A percentile compares a stretch with the other conserved stretches of the same genome.
Evolutionary conservation across 2,113 vertebrate genomes (phyloP).

Genomic region (Peromyscus maniculatus): DNA sequence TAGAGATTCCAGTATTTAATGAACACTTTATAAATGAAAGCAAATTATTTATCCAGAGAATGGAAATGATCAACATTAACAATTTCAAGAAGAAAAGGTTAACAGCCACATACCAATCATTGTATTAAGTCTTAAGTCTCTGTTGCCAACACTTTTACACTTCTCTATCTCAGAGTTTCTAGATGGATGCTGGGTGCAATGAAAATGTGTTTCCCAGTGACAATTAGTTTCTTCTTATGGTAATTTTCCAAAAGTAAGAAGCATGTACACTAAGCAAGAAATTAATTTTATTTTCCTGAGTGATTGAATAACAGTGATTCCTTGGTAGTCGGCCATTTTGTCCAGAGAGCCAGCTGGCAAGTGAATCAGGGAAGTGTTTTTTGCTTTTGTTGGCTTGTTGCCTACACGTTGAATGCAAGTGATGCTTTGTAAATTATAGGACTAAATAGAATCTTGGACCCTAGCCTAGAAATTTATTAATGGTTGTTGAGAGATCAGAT

Average conservation of each 20-base stretch:
- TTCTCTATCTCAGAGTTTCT: constrained; percentile 36
- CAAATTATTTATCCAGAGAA: constrained; percentile 18
- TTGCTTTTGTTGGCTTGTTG: constrained; percentile 69
- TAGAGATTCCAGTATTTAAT: not conserved
- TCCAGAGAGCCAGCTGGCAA: constrained; percentile 72
- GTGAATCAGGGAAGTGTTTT: constrained; percentile 62
- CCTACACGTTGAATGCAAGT: constrained; percentile 63
- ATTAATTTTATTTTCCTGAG: constrained; percentile 58
- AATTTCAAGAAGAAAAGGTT: constrained; percentile 28
- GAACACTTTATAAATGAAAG: constrained; percentile 6
- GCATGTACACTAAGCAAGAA: constrained; percentile 41
- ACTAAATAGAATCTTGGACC: constrained; percentile 69
- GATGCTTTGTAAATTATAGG: constrained; percentile 67
- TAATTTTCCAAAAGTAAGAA: constrained; percentile 71
- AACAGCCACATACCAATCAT: constrained; percentile 17
- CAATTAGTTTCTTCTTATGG: constrained; percentile 61
- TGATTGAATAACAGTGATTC: constrained; percentile 38
- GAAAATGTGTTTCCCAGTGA: constrained; percentile 52
- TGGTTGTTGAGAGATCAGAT: constrained; percentile 70
- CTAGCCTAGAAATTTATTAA: constrained; percentile 69
- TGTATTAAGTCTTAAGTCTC: not conserved
- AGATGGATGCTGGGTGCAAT: constrained; percentile 1
- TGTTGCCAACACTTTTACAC: not conserved
- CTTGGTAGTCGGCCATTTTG: constrained; percentile 64
- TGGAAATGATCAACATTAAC: not conserved